phyloP scores from a whole-genome alignment of 2,797 vertebrate species.

The Muscicapa comitata region DNA sequence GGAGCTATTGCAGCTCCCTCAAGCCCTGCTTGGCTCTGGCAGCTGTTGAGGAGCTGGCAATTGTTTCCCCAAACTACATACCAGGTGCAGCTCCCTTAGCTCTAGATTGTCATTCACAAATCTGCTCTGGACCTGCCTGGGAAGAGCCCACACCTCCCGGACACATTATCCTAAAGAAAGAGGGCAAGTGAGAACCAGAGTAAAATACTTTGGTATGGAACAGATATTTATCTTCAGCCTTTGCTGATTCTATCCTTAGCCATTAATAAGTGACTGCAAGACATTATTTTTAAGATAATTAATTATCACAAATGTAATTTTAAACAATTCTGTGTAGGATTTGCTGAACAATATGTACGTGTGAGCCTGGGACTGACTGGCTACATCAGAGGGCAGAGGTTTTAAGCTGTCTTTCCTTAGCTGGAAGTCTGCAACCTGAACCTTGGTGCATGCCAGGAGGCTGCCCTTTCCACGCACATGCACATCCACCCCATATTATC shows the following conservation, averaged over 20 bases:
- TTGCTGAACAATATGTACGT: not conserved
- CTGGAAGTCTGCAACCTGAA: not conserved
- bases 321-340: rapidly evolving
- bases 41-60: not conserved
- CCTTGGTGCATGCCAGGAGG: not conserved
- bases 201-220: not conserved
- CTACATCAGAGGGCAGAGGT: not conserved
- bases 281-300: not conserved
- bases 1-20: not conserved
- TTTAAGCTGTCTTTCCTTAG: not conserved
- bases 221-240: not conserved
- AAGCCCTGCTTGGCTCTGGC: not conserved
- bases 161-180: not conserved
- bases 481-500: not conserved
- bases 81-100: not conserved
- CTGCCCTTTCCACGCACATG: rapidly evolving
- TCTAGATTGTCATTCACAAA: not conserved
- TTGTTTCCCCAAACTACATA: not conserved
- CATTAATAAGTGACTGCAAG: not conserved
- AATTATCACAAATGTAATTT: not conserved
- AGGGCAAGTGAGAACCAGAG: not conserved
- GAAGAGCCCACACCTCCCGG: not conserved
- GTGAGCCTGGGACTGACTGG: not conserved
- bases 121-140: not conserved
- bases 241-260: not conserved